These are phyloP conservation scores for Virgularia gustaviana DNA, from an alignment of 92 coral and sea anemone genomes.

Conservation along the genomic window DNA sequence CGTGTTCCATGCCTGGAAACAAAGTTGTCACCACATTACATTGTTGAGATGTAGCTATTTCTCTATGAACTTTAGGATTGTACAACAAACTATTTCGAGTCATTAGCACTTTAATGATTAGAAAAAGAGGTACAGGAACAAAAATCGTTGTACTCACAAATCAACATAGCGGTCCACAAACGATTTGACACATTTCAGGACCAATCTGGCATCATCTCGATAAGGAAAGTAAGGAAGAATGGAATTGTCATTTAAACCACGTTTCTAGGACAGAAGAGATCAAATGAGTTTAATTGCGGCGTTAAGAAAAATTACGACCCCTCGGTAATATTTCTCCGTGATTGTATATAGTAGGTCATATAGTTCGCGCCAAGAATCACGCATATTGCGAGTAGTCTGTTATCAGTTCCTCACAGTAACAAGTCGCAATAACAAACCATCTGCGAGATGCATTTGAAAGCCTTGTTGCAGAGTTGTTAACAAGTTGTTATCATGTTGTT, in stretches of 20 bases:
- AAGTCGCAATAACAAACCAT: too few species aligned
- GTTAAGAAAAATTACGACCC: not conserved
- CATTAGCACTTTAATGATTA: not conserved
- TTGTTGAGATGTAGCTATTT: too few species aligned
- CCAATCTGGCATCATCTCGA: slow-evolving; percentile 79
- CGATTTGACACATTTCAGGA: slow-evolving; percentile 54
- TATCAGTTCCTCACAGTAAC: too few species aligned
- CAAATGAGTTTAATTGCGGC: not conserved
- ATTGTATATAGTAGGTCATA: too few species aligned
- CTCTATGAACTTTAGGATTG: too few species aligned
- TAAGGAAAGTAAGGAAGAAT: slow-evolving; percentile 87
- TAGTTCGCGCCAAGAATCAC: too few species aligned
- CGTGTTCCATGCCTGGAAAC: too few species aligned
- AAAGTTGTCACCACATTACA: too few species aligned
- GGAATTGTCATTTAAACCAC: slow-evolving; percentile 70
- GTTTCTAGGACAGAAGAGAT: slow-evolving; percentile 82
- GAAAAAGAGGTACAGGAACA: not conserved
- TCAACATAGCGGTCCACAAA: slow-evolving; percentile 64
- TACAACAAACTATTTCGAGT: not conserved
- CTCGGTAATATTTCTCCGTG: not conserved
- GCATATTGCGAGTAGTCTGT: too few species aligned
- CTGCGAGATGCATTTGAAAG: too few species aligned
- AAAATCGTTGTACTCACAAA: slow-evolving; percentile 58
- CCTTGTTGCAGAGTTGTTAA: too few species aligned
- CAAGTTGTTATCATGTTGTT: too few species aligned